phyloP scores from a whole-genome alignment of 2,113 vertebrate genomes.

The cattle (Bos taurus) region ARS-UCD2.0 NC_037330.1:61460501-61461000 shows the following conservation, averaged over 20 bases:
- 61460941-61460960: neutral
- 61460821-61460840: neutral
- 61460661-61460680: neutral
- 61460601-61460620: neutral
- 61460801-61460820: neutral
- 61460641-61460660: neutral
- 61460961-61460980: neutral
- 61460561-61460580: neutral
- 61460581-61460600: neutral
- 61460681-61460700: too few species aligned
- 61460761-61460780: neutral
- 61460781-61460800: neutral
- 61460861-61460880: neutral
- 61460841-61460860: neutral
- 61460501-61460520: neutral
- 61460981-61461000: neutral
- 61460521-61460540: neutral
- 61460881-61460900: neutral
- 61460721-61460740: neutral
- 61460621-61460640: neutral
- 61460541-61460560: neutral
- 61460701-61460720: neutral
- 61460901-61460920: neutral
- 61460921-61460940: neutral
- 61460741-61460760: neutral